Evolutionary conservation across 2,797 vertebrate species (phyloP), one percentile per base, ranked within the genome.

Genomic region (Pteronotus mesoamericanus): DNA sequence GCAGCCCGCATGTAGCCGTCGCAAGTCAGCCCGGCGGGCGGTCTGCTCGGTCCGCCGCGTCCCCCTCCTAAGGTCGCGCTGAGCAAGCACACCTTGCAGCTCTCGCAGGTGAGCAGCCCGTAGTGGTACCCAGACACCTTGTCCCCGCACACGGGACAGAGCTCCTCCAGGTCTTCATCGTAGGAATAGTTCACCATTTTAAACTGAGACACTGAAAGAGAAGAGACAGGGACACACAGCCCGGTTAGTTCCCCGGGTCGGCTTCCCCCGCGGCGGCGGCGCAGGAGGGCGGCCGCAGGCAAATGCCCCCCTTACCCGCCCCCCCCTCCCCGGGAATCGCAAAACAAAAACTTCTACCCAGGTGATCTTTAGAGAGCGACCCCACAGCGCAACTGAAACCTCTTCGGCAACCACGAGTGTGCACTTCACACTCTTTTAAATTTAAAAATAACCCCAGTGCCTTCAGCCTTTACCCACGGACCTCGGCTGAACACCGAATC

Each of bases 141-240:
- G 98, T 99, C 99, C 98, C 99, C 99, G 93, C 99, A 99, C 95
- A 99, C 99, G 5, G 99, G 99, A 98, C 99, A 99, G 97, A 99
- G 99, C 97, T 99, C 99, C 98, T 99, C 99, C 95, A 99, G 98
- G 97, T 99, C 99, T 98, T 99, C 99, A 97, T 99, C 99, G 6
- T 99, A 99, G 77, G 99, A 99, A 98, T 99, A 99, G 99, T 99
- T 99, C 99, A 99, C 99, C 99, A 99, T 99, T 99, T 99, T 99
- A 99, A 99, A 99, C 98, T 99, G 99, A 98, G 99, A 99, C 90
- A 99, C 99, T 99, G 98, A 77, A 97, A 97, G 83, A 95, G 46
- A 94, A 75, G 26, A 92, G 48, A 91, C 57, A 51, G 4, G 53
- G 48, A 19, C 37, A 86, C 32, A 61, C 0, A 29, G 16, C 4